These are phyloP conservation scores for Forbesichthys agassizii DNA, from an alignment of 2,113 vertebrate species.

Conservation along the genomic window DNA sequence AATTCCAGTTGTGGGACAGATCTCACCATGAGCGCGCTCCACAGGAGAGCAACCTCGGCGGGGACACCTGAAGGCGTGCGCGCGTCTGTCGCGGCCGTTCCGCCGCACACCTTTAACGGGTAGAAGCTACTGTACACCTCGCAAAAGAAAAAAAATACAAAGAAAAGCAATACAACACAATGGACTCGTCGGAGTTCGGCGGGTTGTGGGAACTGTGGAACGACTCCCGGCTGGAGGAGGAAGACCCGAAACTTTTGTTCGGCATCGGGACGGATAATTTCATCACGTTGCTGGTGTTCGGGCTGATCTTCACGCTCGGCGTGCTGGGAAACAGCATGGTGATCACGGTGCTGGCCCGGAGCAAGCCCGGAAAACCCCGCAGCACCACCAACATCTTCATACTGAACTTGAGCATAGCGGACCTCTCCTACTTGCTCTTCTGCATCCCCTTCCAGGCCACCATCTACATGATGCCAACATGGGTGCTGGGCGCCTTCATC, in stretches of 20 bases:
- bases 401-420: slow-evolving; percentile 93
- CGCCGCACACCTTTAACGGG: too few relatives aligned
- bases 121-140: too few relatives aligned
- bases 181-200: slow-evolving; percentile 59
- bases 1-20: too few relatives aligned
- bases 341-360: slow-evolving; percentile 90
- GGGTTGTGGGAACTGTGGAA: slow-evolving; percentile 60
- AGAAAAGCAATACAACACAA: slow-evolving; percentile 24
- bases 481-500: slow-evolving; percentile 92
- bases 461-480: slow-evolving; percentile 88
- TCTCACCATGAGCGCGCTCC: too few relatives aligned
- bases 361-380: slow-evolving; percentile 84
- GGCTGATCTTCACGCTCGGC: slow-evolving; percentile 88
- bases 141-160: too few relatives aligned
- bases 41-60: too few relatives aligned
- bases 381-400: slow-evolving; percentile 96
- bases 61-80: too few relatives aligned
- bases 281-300: slow-evolving; percentile 86
- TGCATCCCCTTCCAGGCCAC: slow-evolving; percentile 97
- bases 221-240: slow-evolving; percentile 46
- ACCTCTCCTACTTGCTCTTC: slow-evolving; percentile 95
- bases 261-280: slow-evolving; percentile 89
- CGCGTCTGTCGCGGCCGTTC: too few relatives aligned
- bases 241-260: slow-evolving; percentile 73
- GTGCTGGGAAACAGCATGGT: slow-evolving; percentile 95